Conservation (phyloP, 2,797 vertebrate genomes). For the Pipistrellus nathusii region DNA sequence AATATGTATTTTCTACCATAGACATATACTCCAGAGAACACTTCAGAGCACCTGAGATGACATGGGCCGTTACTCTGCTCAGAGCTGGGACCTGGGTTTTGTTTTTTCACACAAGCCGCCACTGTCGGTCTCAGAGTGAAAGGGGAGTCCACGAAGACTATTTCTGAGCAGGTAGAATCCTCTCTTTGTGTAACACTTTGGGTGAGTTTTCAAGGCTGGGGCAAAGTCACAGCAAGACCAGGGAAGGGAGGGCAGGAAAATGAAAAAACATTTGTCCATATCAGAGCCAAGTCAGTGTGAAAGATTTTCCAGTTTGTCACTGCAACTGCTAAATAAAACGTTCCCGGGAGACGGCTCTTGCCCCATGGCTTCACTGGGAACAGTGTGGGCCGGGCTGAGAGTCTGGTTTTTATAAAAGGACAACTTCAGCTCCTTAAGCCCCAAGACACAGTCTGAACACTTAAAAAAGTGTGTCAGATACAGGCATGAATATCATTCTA, state of each 20-base stretch:
- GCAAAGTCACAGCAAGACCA: background rate
- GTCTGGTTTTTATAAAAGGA: background rate
- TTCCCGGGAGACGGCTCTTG: background rate
- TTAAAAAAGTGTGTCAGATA: background rate
- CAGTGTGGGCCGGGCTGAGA: background rate
- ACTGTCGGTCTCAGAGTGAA: background rate
- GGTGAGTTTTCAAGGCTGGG: background rate
- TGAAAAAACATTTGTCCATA: background rate
- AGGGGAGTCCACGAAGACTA: accelerated
- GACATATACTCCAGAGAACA: background rate
- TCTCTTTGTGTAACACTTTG: background rate
- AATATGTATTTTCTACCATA: background rate
- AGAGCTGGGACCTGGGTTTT: background rate
- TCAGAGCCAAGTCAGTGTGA: background rate
- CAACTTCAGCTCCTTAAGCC: background rate
- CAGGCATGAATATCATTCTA: too few relatives aligned
- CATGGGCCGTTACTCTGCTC: accelerated
- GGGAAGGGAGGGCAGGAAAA: background rate
- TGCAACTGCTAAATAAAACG: background rate
- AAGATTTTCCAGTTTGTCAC: background rate
- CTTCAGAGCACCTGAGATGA: background rate
- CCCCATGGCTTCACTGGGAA: background rate
- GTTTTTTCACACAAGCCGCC: accelerated
- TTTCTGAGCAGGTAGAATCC: background rate
- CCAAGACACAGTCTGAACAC: background rate